phyloP scores from a whole-genome alignment of 2,113 vertebrate genomes.

The Casuarius casuarius region DNA sequence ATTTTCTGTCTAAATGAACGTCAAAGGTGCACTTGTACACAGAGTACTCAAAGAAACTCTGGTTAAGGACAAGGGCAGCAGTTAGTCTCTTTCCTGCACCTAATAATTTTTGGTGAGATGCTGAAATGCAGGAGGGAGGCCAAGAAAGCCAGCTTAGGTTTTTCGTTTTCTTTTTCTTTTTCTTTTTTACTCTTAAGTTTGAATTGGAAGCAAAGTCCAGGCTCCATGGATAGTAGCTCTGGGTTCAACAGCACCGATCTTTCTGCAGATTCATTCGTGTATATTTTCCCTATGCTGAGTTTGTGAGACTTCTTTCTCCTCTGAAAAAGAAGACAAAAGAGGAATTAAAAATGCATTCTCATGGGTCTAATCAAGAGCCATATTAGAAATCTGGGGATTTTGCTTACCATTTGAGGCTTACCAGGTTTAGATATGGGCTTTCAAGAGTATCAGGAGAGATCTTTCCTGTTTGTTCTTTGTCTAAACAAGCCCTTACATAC shows the following conservation, averaged over 20 bases:
- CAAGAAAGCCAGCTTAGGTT: background rate
- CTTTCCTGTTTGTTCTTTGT: background rate
- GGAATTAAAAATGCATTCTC: background rate
- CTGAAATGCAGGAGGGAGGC: background rate
- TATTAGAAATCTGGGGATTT: background rate
- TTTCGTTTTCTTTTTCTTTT: too few species aligned
- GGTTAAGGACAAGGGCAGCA: background rate
- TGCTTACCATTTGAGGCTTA: background rate
- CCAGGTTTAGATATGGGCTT: background rate
- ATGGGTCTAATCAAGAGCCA: background rate
- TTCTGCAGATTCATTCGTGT: background rate
- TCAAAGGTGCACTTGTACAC: background rate
- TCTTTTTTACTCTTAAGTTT: background rate
- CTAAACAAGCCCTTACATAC: background rate
- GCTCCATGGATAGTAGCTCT: background rate
- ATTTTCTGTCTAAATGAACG: slow-evolving; percentile 16
- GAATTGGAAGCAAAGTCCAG: background rate
- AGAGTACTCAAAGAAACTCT: background rate
- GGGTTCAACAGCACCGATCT: background rate
- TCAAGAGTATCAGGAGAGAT: background rate
- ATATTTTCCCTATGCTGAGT: background rate
- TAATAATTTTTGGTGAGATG: background rate
- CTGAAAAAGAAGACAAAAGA: background rate
- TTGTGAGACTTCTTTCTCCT: background rate
- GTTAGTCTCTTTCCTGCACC: background rate